Evolutionary conservation across 2,888 invertebrate genomes (phyloP).

Genomic region (Blomia tropicalis): DNA sequence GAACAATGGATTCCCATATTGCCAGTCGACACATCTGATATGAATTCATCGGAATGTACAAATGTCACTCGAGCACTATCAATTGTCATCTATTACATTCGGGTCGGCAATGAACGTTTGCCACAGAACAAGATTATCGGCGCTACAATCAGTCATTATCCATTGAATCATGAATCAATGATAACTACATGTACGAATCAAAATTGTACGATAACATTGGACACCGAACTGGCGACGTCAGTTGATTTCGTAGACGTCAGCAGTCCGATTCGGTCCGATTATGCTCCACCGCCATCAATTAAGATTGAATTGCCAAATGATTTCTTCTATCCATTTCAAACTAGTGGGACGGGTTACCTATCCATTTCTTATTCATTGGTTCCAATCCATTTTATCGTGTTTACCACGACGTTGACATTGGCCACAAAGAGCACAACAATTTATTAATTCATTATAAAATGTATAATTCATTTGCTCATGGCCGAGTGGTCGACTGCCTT

Average conservation of each 20-base stretch:
- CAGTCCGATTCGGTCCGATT: conserved; percentile 38
- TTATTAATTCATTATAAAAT: neutral
- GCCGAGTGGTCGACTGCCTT: no score
- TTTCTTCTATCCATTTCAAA: conserved; percentile 52
- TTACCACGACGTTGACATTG: neutral
- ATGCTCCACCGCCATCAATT: conserved; percentile 48
- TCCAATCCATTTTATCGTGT: neutral
- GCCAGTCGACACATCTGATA: neutral
- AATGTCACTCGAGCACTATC: neutral
- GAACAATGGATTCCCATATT: neutral
- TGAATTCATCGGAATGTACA: neutral
- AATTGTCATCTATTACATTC: conserved; percentile 35
- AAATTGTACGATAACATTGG: neutral
- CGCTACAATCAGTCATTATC: neutral
- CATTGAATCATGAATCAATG: neutral
- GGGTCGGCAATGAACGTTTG: conserved; percentile 37
- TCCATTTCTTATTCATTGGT: neutral
- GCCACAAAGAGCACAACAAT: neutral
- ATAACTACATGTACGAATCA: neutral
- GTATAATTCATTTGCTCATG: no score
- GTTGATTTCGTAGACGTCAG: conserved; percentile 42
- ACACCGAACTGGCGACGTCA: conserved; percentile 31
- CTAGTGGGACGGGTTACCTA: neutral
- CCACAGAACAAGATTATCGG: conserved; percentile 39
- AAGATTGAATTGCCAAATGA: conserved; percentile 51